Base-by-base conservation (phyloP, 2,113 vertebrate species). In the Mobula hypostoma region DNA sequence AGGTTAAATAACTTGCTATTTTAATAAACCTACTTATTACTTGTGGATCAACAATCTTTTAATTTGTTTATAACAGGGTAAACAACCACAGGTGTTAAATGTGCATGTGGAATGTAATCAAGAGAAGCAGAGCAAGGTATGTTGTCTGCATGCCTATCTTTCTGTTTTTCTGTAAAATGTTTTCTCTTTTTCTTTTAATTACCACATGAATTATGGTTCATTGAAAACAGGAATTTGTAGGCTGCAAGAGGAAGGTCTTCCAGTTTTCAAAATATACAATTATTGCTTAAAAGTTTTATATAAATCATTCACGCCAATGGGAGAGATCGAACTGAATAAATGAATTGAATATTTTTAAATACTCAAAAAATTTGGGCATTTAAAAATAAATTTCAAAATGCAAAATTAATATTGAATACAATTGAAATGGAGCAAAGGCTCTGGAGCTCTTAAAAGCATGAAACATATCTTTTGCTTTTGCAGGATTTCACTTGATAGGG, bases 51-150 rank as follows among this genome's bases (percentile, higher is more conserved):
- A 72, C 32, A 40, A 56, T 58, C 9, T 88, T 91, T 91, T 72
- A 19, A 40, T 74, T 74, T 74, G 36, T 93, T 93, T 93, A 24
- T 29, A 56, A 93, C 91, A 93, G 91, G 91, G 91, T 11, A 93
- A 93, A 40, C 68, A 93, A 15, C 17, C 72, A 40, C 91, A 93
- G 24, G 40, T 93, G 17, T 29, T 93, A 74, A 93, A 93, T 14
- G 68, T 93, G 3, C 91, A 72, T 14, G 70, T 93, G 91, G 91
- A 93, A 74, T 93, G 91, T 74, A 93, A 93, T 14, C 91, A 93
- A 56, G 68, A 93, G 91, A 93, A 76, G 36, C 36, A 93, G 36
- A 72, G 2, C 68, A 93, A 93, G 91, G 91, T 93, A 72, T 2
- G 12, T 72, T 72, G 19, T 29, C 14, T 15, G 27, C 29, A 7